Percentiles rank a stretch among this genome's conserved stretches.
phyloP scores from a whole-genome alignment of 2,113 vertebrate genomes.

The Lethenteron reissneri region DNA sequence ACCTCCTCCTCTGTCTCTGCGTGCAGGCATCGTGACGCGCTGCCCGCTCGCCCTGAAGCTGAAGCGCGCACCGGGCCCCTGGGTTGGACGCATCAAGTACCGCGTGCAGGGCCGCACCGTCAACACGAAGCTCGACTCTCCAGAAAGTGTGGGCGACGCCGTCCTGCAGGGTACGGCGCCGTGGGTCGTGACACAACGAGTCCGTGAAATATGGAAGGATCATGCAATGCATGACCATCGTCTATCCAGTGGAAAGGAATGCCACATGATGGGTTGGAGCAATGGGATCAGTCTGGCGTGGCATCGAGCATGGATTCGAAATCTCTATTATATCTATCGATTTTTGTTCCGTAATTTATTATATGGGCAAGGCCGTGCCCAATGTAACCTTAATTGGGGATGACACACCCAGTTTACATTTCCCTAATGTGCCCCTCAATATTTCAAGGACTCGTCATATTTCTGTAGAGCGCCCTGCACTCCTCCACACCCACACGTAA shows the following conservation, averaged over 20 bases:
- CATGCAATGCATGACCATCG: background rate
- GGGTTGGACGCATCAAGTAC: background rate
- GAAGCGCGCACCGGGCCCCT: background rate
- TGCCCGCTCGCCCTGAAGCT: slow-evolving; percentile 1
- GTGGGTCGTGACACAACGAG: background rate
- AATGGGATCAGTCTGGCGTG: background rate
- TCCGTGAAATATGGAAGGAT: background rate
- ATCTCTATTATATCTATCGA: background rate
- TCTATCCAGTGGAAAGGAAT: background rate
- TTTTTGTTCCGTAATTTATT: background rate
- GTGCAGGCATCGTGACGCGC: background rate
- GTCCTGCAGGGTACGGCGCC: background rate
- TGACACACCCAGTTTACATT: too few relatives aligned
- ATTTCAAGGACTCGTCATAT: too few relatives aligned
- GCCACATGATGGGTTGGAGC: background rate
- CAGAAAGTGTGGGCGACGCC: background rate
- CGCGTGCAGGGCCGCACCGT: background rate
- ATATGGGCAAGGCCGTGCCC: too few relatives aligned
- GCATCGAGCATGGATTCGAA: background rate
- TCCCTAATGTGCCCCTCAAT: too few relatives aligned
- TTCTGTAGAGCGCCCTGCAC: too few relatives aligned
- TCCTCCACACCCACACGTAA: too few relatives aligned
- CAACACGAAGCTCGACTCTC: background rate
- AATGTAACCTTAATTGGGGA: too few relatives aligned
- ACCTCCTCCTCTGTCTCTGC: too few relatives aligned